Base-by-base conservation (phyloP, 2,888 invertebrate species). In the Hydroisotoma schaefferi region DNA sequence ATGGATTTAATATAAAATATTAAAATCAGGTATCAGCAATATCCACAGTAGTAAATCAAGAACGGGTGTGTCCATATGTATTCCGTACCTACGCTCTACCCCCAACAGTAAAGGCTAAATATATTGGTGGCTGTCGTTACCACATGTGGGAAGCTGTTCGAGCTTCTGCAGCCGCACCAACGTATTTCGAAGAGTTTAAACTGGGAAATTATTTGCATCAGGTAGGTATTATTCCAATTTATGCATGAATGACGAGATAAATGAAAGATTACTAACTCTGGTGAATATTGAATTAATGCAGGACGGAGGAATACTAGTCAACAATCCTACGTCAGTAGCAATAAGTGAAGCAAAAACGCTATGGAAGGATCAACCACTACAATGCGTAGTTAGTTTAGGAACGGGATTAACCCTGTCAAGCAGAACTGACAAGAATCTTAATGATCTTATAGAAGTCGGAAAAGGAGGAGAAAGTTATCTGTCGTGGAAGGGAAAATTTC, bases 91-190 rank as follows among this genome's bases (percentile, higher is more conserved):
- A 94, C 79, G 83, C 85, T 63, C 80, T 85, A 68, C 86, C 87
- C 10, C 84, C 82, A 75, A 81, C 84, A 57, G 81, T 84, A 23
- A 84, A 85, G 67, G 83, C 86, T 68, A 83, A 84, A 74, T 84
- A 88, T 76, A 81, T 83, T 58, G 92, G 92, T 48, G 84, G 85
- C 52, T 81, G 83, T 68, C 81, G 83, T 62, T 84, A 87, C 67
- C 79, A 80, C 68, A 78, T 90, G 59, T 93, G 91, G 90, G 86
- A 91, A 79, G 88, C 89, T 15, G 86, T 90, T 26, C 79, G 92
- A 69, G 94, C 94, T 0, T 91, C 91, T 0, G 89, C 92, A 44
- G 93, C 94, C 46, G 94, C 94, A 4, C 94, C 94, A 2, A 88
- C 90, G 0, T 93, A 92, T 80, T 94, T 92, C 79, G 85, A 87